Conservation (phyloP, 1,140 invertebrate species). For the Macrocentrus cingulum region DNA sequence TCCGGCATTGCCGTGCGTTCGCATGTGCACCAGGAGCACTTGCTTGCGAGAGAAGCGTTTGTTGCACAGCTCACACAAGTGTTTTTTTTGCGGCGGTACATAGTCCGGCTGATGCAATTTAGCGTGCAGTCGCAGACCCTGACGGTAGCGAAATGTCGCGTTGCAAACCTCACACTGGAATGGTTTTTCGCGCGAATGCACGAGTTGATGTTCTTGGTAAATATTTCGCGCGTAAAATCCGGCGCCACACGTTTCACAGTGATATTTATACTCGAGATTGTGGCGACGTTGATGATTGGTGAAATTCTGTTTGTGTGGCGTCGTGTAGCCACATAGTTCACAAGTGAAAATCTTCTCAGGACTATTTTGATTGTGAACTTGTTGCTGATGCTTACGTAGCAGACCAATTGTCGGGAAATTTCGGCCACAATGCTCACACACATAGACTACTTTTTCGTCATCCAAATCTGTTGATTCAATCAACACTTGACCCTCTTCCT, state of each 20-base stretch:
- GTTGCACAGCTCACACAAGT: conserved; percentile 55
- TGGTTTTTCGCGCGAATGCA: conserved; percentile 47
- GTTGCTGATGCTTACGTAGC: conserved; percentile 45
- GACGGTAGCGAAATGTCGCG: conserved; percentile 57
- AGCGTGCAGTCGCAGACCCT: conserved; percentile 58
- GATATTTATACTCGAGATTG: conserved; percentile 51
- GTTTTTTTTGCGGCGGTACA: conserved; percentile 56
- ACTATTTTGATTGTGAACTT: conserved; percentile 30
- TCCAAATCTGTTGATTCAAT: conserved; percentile 13
- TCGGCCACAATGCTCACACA: conserved; percentile 51
- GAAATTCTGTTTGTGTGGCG: conserved; percentile 45
- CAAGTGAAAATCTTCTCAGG: conserved; percentile 41
- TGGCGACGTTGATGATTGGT: conserved; percentile 48
- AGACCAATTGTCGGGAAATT: conserved; percentile 37
- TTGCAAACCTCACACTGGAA: conserved; percentile 58
- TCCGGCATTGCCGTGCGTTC: conserved; percentile 46
- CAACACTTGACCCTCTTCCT: neutral
- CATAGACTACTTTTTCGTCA: conserved; percentile 30
- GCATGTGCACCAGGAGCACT: conserved; percentile 56
- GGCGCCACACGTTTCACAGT: conserved; percentile 72
- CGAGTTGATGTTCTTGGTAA: conserved; percentile 51
- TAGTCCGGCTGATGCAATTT: conserved; percentile 59
- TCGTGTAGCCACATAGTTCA: conserved; percentile 48
- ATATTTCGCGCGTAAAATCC: conserved; percentile 49
- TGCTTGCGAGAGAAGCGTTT: conserved; percentile 55